These are phyloP conservation scores for Sinopyrophorus schimmeli DNA, from an alignment of 2,888 invertebrate genomes.

Conservation along the genomic window DNA sequence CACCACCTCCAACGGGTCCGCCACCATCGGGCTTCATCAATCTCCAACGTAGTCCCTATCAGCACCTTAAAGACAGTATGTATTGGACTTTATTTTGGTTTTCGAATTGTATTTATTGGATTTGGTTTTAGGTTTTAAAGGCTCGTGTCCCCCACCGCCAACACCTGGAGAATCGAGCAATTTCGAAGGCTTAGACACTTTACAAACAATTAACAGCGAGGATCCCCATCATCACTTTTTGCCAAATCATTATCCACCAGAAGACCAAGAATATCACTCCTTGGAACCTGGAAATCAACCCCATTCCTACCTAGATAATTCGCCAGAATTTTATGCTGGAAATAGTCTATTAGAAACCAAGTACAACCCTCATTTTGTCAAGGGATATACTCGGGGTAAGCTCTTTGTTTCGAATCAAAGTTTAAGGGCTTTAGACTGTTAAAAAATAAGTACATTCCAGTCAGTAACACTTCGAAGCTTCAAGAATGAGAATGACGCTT, in stretches of 20 bases:
- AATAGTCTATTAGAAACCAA: constrained; percentile 62
- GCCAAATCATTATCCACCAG: constrained; percentile 58
- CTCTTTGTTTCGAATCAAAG: constrained; percentile 1
- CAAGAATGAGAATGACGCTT: constrained; percentile 14
- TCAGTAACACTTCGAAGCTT: too few species aligned
- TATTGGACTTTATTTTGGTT: not conserved
- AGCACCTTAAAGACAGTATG: constrained; percentile 53
- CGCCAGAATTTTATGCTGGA: constrained; percentile 75
- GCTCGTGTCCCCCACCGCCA: constrained; percentile 49
- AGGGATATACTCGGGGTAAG: constrained; percentile 73
- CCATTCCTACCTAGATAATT: constrained; percentile 68
- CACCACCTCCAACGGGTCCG: constrained; percentile 50
- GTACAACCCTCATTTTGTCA: constrained; percentile 70
- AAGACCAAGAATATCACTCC: constrained; percentile 64
- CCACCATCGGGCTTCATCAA: constrained; percentile 48
- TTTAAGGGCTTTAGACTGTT: too few species aligned
- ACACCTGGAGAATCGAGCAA: constrained; percentile 63
- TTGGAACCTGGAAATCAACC: constrained; percentile 60
- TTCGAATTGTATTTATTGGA: not conserved
- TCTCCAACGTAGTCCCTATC: constrained; percentile 50
- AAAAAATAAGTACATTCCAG: too few species aligned
- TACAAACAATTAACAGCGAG: constrained; percentile 57
- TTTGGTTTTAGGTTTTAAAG: constrained; percentile 47
- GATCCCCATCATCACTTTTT: constrained; percentile 44
- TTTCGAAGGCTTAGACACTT: constrained; percentile 57